Evolutionary conservation across 2,113 vertebrate genomes (phyloP).

Genomic region (Lophura nycthemera): DNA sequence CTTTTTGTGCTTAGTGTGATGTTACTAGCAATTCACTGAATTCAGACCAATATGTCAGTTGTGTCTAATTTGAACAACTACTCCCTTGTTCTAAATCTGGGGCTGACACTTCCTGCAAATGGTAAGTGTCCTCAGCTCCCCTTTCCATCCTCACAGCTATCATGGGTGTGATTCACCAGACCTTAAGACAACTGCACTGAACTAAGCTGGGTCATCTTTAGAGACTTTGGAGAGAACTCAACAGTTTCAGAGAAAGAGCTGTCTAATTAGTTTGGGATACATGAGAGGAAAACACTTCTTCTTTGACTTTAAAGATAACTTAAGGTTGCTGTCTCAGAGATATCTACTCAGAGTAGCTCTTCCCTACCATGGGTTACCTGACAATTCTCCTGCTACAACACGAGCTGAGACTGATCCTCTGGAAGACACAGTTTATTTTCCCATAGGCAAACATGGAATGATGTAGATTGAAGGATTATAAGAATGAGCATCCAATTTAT

Average conservation of each 20-base stretch:
- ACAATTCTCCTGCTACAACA: not conserved
- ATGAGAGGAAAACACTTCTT: constrained; percentile 4
- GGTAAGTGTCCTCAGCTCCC: constrained; percentile 37
- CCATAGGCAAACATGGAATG: not conserved
- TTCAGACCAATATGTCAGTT: constrained; percentile 44
- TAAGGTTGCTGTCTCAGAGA: constrained; percentile 1
- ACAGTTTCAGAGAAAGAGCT: constrained; percentile 27
- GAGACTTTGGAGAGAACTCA: not conserved
- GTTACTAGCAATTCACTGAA: constrained; percentile 45
- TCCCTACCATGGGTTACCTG: not conserved
- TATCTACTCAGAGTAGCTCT: not conserved
- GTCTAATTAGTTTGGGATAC: not conserved
- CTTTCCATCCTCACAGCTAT: constrained; percentile 28
- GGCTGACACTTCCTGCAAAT: constrained; percentile 26
- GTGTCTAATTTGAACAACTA: constrained; percentile 40
- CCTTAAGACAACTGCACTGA: constrained; percentile 37
- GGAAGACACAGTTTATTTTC: not conserved
- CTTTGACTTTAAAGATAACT: constrained; percentile 19
- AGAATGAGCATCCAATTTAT: accelerated
- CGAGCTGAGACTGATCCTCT: not conserved
- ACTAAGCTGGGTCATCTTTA: not conserved
- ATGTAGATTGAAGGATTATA: not conserved
- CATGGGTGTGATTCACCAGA: constrained; percentile 41
- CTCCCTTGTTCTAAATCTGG: constrained; percentile 38
- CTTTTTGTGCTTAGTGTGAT: constrained; percentile 52